Evolutionary conservation across 2,888 invertebrate genomes (phyloP).

Genomic region (Salticus scenicus): DNA sequence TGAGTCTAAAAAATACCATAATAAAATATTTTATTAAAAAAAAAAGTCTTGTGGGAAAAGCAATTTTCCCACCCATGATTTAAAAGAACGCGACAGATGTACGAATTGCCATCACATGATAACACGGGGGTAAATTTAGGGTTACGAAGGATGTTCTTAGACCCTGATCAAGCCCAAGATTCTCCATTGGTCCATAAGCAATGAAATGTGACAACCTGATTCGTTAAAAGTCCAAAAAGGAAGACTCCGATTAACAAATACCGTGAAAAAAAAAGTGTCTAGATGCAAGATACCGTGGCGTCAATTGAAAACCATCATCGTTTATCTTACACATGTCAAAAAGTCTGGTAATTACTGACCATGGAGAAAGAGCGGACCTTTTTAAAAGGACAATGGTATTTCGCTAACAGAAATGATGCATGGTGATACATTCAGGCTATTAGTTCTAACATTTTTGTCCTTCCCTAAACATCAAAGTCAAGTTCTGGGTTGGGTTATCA

Average conservation of each 20-base stretch:
- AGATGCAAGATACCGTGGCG: conserved; percentile 45
- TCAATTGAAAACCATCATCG: conserved; percentile 45
- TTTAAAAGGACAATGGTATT: conserved; percentile 35
- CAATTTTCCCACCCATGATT: background rate
- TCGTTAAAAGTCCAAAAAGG: background rate
- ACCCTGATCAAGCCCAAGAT: background rate
- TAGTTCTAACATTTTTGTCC: conserved; percentile 34
- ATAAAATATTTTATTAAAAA: too few species aligned
- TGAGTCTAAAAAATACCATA: too few species aligned
- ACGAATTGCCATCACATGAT: background rate
- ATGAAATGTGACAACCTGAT: conserved; percentile 23
- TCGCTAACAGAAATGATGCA: conserved; percentile 10
- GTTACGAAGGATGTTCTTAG: background rate
- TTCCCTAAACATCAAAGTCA: background rate
- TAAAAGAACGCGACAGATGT: background rate
- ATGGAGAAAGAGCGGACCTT: conserved; percentile 17
- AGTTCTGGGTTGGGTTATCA: background rate
- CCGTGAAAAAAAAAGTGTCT: conserved; percentile 35
- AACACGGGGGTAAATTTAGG: background rate
- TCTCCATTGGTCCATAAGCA: conserved; percentile 30
- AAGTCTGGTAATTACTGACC: conserved; percentile 56
- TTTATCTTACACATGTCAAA: conserved; percentile 20
- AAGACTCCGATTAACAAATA: background rate
- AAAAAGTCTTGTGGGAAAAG: background rate
- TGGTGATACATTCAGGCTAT: conserved; percentile 48